These are phyloP conservation scores for Cephus cinctus DNA, from an alignment of 1,140 invertebrate species.

Conservation along the genomic window DNA sequence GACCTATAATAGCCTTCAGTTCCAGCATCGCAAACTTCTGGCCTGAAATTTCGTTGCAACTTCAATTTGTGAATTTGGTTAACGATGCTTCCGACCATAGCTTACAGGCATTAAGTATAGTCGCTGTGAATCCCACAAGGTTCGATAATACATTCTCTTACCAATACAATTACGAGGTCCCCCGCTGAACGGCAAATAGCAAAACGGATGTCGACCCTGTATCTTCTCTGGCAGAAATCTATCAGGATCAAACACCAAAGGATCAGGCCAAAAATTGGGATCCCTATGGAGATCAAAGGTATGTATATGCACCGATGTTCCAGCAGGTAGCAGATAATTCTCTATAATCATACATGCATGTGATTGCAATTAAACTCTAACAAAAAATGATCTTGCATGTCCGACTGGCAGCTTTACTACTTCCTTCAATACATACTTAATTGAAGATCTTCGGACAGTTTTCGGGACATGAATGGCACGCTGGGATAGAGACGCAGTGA, in stretches of 20 bases:
- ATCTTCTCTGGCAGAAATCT: conserved; percentile 63
- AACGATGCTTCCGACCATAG: too few relatives aligned
- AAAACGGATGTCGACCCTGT: conserved; percentile 50
- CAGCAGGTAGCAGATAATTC: conserved; percentile 35
- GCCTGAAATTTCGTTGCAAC: too few relatives aligned
- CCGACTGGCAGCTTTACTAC: too few relatives aligned
- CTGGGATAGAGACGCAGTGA: conserved; percentile 58
- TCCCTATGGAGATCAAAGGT: conserved; percentile 65
- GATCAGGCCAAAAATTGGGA: conserved; percentile 66
- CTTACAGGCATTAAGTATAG: too few relatives aligned
- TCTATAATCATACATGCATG: too few relatives aligned
- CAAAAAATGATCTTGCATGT: too few relatives aligned
- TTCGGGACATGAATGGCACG: conserved; percentile 56
- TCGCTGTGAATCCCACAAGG: too few relatives aligned
- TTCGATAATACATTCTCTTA: too few relatives aligned
- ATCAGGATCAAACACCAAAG: conserved; percentile 71
- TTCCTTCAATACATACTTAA: conserved; percentile 6
- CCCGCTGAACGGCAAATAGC: conserved; percentile 70
- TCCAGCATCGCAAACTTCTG: conserved; percentile 79
- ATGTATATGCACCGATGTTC: conserved; percentile 47
- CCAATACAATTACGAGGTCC: conserved; percentile 73
- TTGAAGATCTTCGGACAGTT: conserved; percentile 46
- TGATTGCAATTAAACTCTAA: too few relatives aligned
- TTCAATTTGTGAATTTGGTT: too few relatives aligned
- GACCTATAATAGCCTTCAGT: conserved; percentile 67